Evolutionary conservation across 2,888 invertebrate genomes (phyloP).

Genomic region (Cephus pygmeus): DNA sequence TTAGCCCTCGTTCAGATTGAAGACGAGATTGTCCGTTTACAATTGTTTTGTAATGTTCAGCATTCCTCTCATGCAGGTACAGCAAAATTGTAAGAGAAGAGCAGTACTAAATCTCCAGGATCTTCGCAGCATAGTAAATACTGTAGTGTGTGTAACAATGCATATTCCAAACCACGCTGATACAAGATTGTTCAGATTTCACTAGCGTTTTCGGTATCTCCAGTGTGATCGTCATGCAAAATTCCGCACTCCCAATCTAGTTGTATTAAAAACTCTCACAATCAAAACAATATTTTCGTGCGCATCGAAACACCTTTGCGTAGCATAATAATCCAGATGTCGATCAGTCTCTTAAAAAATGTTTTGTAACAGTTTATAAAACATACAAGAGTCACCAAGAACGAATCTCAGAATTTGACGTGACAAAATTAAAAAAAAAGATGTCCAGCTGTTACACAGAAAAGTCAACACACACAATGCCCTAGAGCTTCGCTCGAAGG

Average conservation of each 20-base stretch:
- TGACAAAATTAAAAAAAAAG: background rate
- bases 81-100: background rate
- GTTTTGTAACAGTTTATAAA: background rate
- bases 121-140: conserved; percentile 46
- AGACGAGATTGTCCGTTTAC: background rate
- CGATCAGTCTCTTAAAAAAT: background rate
- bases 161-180: conserved; percentile 33
- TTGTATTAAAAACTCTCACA: background rate
- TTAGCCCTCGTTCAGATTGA: background rate
- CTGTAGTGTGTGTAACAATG: conserved; percentile 48
- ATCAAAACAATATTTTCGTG: background rate
- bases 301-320: background rate
- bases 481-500: background rate
- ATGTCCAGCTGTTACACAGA: background rate
- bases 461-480: background rate
- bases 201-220: conserved; percentile 36
- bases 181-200: conserved; percentile 21
- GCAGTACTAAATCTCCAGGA: conserved; percentile 38
- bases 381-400: background rate
- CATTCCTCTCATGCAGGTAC: background rate
- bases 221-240: conserved; percentile 12
- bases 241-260: background rate
- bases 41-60: background rate
- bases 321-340: background rate
- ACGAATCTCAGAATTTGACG: background rate